A percentile compares a stretch with the other conserved stretches of the same genome.
phyloP scores from a whole-genome alignment of 2,888 invertebrate species.

The Mythimna loreyi region DNA sequence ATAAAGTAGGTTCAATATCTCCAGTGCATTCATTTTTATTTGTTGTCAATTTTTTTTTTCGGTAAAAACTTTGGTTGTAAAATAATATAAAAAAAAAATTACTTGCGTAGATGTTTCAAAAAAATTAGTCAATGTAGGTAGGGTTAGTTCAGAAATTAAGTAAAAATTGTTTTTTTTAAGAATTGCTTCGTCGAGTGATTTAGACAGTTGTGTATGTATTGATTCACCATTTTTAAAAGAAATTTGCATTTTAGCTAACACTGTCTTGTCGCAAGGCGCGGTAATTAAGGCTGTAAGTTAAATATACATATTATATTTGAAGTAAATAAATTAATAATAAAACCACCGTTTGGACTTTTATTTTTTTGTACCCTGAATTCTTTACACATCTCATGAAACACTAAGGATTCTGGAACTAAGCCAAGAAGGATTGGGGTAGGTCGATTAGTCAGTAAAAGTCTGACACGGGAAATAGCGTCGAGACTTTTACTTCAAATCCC shows the following conservation, averaged over 20 bases:
- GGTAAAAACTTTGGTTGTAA: constrained; percentile 81
- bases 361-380: constrained; percentile 51
- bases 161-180: constrained; percentile 76
- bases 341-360: constrained; percentile 73
- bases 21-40: constrained; percentile 62
- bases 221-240: constrained; percentile 62
- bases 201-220: constrained; percentile 65
- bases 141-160: constrained; percentile 67
- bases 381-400: neutral
- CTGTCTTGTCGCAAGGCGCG: constrained; percentile 61
- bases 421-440: too few relatives aligned
- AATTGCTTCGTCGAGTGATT: constrained; percentile 75
- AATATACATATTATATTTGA: constrained; percentile 90
- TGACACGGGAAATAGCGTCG: too few relatives aligned
- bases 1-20: constrained; percentile 52
- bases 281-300: constrained; percentile 88
- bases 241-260: constrained; percentile 64
- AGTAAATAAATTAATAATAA: constrained; percentile 91
- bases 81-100: constrained; percentile 72
- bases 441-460: too few relatives aligned
- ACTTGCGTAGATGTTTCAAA: constrained; percentile 66
- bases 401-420: too few relatives aligned
- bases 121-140: constrained; percentile 70
- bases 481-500: too few relatives aligned
- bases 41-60: constrained; percentile 64